These are phyloP conservation scores for Trypoxylon attenuatum DNA, from an alignment of 2,888 invertebrate species.

Conservation along the genomic window DNA sequence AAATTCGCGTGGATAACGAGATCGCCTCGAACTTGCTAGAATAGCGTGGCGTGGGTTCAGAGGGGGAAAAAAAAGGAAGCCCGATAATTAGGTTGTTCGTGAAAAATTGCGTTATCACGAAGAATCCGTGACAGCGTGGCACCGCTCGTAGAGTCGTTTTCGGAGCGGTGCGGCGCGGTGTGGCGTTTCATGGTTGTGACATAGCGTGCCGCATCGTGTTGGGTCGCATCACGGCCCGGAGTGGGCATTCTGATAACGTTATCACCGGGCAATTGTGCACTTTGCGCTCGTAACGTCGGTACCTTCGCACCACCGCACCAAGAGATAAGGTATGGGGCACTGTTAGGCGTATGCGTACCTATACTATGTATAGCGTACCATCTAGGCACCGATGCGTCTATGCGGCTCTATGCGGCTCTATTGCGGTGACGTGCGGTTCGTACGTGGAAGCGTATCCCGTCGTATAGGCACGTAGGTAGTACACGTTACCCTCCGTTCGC, in stretches of 20 bases:
- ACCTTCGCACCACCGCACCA: constrained; percentile 1
- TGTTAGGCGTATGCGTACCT: too few species aligned
- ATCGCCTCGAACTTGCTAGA: neutral
- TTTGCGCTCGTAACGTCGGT: constrained; percentile 9
- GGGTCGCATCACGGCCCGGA: neutral
- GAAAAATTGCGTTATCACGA: neutral
- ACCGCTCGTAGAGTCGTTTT: too few species aligned
- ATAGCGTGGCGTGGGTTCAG: neutral
- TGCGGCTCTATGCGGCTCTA: too few species aligned
- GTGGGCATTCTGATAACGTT: constrained; percentile 32
- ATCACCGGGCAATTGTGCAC: constrained; percentile 37
- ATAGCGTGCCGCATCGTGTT: too few species aligned
- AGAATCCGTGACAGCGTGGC: neutral
- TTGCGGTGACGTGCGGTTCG: too few species aligned
- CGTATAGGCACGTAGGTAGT: neutral
- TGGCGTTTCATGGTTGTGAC: too few species aligned
- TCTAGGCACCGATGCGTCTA: too few species aligned
- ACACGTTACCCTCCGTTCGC: constrained; percentile 1
- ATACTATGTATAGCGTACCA: too few species aligned
- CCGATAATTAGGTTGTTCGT: neutral
- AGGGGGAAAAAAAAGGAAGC: neutral
- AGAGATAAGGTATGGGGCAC: constrained; percentile 10
- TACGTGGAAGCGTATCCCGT: neutral
- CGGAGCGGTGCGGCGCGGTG: neutral
- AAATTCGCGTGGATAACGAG: neutral